Percentiles rank a stretch among this genome's conserved stretches.
Conservation (phyloP, 2,797 vertebrate species). For the Gallinago solitaria region DNA sequence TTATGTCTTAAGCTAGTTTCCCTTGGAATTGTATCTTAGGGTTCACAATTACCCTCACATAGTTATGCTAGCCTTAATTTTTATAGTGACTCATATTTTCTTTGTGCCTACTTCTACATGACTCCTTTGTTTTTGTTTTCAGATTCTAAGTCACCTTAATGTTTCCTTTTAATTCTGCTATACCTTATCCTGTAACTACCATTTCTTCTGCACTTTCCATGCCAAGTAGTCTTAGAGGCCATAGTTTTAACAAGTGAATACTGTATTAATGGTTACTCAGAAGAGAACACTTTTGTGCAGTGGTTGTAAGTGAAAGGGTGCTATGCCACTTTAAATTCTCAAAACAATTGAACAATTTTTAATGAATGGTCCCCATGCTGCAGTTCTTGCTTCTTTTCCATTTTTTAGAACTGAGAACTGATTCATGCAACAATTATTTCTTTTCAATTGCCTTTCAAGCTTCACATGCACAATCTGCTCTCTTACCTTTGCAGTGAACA, state of each 20-base stretch:
- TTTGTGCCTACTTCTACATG: not conserved
- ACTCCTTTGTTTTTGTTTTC: not conserved
- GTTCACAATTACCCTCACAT: not conserved
- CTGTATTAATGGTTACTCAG: not conserved
- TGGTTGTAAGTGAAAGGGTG: not conserved
- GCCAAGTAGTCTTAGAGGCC: not conserved
- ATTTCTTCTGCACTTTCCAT: not conserved
- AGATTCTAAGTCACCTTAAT: not conserved
- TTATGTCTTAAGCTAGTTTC: not conserved
- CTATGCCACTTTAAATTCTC: not conserved
- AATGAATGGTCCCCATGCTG: not conserved
- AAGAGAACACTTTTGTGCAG: not conserved
- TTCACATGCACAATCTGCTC: not conserved
- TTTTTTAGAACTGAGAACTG: not conserved
- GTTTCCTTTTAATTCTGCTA: not conserved
- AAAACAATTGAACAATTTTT: not conserved
- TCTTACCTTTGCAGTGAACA: not conserved
- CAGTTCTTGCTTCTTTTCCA: not conserved
- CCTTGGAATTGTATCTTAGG: not conserved
- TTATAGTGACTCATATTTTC: not conserved
- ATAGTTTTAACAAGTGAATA: not conserved
- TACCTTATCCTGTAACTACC: not conserved
- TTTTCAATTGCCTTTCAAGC: not conserved
- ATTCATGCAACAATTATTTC: rapidly evolving
- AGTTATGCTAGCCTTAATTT: not conserved